Base-by-base conservation (phyloP, 2,113 vertebrate species). In the Chaetodon trifascialis region DNA sequence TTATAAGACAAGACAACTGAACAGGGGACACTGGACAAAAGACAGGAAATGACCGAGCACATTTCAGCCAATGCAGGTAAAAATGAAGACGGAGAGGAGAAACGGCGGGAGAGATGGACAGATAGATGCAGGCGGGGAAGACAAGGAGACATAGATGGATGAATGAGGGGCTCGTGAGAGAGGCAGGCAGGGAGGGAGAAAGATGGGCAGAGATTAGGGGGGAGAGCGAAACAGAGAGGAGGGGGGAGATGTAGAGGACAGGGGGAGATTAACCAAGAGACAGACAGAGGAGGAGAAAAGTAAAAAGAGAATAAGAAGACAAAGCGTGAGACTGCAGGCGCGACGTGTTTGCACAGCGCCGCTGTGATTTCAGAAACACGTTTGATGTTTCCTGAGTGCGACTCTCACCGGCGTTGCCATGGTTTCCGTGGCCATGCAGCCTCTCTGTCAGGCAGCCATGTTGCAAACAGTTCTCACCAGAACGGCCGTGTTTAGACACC, bases 381-480 rank as follows among this genome's bases (percentile, higher is more conserved):
- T 79, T 76, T 76, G 71, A 90, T 89, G 83, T 84, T 86, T 89
- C 71, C 38, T 25, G 71, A 89, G 88, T 88, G 67, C 10, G 44
- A 80, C 72, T 84, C 65, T 30, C 65, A 14, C 47, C 82, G 38
- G 63, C 34, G 91, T 94, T 92, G 91, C 90, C 58, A 93, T 93
- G 90, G 91, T 88, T 91, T 77, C 89, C 60, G 76, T 67, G 79
- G 68, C 79, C 56, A 4, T 68, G 73, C 67, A 79, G 77, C 36
- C 55, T 80, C 68, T 46, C 80, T 80, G 80, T 73, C 82, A 73
- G 74, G 42, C 79, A 68, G 67, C 67, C 69, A 72, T 65, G 75
- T 78, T 82, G 81, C 73, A 58, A 78, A 77, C 66, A 73, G 25
- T 77, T 78, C 44, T 30, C 5, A 55, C 73, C 70, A 25, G 52